Evolutionary conservation across 2,888 invertebrate genomes (phyloP), one percentile per base, ranked within the genome.

Genomic region (Dasypogon diadema): DNA sequence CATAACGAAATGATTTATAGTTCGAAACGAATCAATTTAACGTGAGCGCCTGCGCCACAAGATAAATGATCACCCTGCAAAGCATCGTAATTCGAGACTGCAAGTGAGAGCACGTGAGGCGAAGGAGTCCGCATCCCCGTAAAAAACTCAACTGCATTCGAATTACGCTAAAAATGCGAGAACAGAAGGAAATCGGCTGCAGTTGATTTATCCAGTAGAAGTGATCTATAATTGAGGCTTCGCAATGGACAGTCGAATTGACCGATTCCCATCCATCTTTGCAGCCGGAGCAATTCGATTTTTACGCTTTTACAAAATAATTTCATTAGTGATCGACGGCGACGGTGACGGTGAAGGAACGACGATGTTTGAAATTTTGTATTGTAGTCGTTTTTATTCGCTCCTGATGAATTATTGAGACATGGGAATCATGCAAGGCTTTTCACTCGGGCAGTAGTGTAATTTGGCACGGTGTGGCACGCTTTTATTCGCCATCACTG

Each of bases 11-110:
- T 70, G 70, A 70, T 70, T 70, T 54, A 70, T 70, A 51, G 54
- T 54, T 70, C n/a, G 54, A 70, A 34, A 54, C 70, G 54, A 70
- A 70, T 70, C 70, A 70, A 70, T 70, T 70, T 73, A 73, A 56
- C 56, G 56, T 56, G 37, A 54, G 73, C 73, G 73, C 73, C 55
- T 56, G 73, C 73, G 37, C 73, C 37, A 16, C 56, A 73, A 54
- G 73, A 56, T 73, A 56, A 73, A 73, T 73, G 73, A 73, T 73
- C 54, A 16, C 34, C 65, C 22, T 42, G 48, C 65, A 48, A 48
- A 48, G 46, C 46, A 21, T 34, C 21, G 70, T 70, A 70, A 70
- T 70, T 54, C 21, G 70, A 70, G 30, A 21, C 21, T n/a, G n/a
- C 30, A 70, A 70, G 18, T 30, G 70, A 34, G 54, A 54, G 54